These are phyloP conservation scores for Phalacrocorax pelagicus DNA, from an alignment of 2,113 vertebrate species.

Conservation along the genomic window DNA sequence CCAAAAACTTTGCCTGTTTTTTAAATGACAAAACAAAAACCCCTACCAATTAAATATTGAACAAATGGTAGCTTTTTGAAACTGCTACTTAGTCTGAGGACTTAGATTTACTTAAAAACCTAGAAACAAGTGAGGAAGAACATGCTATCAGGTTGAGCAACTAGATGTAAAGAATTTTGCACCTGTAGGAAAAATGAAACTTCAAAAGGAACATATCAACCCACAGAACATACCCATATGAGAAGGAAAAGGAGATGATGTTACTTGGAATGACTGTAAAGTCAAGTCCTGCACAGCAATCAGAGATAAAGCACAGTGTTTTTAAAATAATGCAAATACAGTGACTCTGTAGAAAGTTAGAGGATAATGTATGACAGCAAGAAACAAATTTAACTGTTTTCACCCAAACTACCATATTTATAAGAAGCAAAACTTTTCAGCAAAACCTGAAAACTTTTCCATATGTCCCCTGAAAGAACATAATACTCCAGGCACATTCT, in stretches of 20 bases:
- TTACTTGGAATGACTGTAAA: background rate
- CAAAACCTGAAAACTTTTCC: background rate
- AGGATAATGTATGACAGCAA: background rate
- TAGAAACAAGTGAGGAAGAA: background rate
- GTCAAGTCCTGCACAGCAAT: background rate
- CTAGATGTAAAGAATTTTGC: background rate
- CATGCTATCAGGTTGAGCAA: background rate
- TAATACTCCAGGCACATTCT: background rate
- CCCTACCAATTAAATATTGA: background rate
- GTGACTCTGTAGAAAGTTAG: background rate
- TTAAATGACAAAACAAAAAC: accelerated
- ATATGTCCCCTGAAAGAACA: background rate
- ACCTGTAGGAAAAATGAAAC: background rate
- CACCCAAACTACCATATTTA: background rate
- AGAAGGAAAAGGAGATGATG: background rate
- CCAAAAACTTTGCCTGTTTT: background rate
- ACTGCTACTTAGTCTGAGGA: background rate
- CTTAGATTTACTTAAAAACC: background rate
- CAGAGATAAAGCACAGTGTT: background rate
- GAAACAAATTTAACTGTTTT: background rate
- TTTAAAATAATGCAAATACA: background rate
- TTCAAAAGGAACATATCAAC: background rate
- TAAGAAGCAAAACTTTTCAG: background rate
- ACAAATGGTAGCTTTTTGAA: background rate
- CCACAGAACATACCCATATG: background rate